phyloP scores from a whole-genome alignment of 2,113 vertebrate genomes.

The Nestor notabilis region DNA sequence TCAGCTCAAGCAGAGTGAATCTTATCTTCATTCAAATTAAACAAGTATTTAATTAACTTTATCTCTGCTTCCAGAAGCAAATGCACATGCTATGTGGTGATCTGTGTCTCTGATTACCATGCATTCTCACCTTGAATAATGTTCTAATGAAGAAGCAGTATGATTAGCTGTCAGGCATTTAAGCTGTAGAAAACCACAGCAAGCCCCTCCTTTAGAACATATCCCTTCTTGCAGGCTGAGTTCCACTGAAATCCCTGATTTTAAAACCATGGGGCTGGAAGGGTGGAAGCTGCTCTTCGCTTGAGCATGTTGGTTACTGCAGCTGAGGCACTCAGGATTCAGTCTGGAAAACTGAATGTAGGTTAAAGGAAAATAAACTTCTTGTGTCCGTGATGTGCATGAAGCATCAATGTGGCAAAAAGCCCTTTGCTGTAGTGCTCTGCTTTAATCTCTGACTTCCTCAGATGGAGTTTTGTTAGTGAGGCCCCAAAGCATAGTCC shows the following conservation, averaged over 20 bases:
- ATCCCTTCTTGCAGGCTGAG: not conserved
- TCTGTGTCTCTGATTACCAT: conserved; percentile 29
- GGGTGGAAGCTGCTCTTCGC: not conserved
- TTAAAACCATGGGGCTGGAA: not conserved
- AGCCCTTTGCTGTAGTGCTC: not conserved
- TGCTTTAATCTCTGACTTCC: not conserved
- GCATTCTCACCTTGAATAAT: not conserved
- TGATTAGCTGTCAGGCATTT: not conserved
- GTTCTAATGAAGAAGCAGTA: not conserved
- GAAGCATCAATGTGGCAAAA: not conserved
- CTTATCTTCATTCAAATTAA: conserved; percentile 69
- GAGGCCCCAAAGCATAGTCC: not conserved
- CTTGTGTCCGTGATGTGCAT: not conserved
- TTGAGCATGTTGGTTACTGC: fast-evolving
- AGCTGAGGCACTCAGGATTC: not conserved
- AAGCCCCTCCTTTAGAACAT: not conserved
- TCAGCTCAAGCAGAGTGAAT: conserved; percentile 53
- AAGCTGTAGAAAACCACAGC: not conserved
- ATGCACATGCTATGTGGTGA: not conserved
- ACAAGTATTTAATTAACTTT: conserved; percentile 71
- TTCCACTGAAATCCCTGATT: not conserved
- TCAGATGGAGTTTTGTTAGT: not conserved
- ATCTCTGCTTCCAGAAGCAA: conserved; percentile 62
- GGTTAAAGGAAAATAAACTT: too few relatives aligned
- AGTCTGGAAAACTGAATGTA: fast-evolving